These are phyloP conservation scores for Theristicus caerulescens DNA, from an alignment of 2,113 vertebrate genomes.

Conservation along the genomic window DNA sequence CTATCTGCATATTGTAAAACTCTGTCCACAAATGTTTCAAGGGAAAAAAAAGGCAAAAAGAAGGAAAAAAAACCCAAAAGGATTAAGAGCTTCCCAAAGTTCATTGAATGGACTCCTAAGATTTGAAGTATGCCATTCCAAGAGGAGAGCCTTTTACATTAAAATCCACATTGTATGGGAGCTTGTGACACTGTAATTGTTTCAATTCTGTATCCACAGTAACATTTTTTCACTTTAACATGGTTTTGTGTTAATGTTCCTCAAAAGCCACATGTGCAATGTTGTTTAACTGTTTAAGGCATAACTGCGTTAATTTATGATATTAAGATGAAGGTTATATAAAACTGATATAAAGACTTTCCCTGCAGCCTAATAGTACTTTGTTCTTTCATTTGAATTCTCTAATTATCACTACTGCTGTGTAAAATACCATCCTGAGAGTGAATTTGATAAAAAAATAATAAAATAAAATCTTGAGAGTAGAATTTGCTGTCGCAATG, in stretches of 20 bases:
- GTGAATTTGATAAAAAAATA: neutral
- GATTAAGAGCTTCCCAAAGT: neutral
- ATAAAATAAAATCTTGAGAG: neutral
- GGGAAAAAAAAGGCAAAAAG: neutral
- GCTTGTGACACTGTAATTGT: neutral
- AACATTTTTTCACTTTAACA: neutral
- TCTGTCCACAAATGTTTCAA: slow-evolving; percentile 3
- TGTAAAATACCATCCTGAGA: neutral
- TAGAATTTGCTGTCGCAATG: neutral
- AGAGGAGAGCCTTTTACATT: neutral
- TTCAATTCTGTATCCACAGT: neutral
- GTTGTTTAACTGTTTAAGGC: neutral
- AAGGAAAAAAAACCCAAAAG: neutral
- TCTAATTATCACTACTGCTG: neutral
- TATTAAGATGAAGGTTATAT: neutral
- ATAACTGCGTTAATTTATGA: neutral
- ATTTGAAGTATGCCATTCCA: neutral
- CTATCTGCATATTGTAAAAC: neutral
- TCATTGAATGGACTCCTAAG: neutral
- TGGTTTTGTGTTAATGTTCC: neutral
- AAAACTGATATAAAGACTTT: neutral
- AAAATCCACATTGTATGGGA: neutral
- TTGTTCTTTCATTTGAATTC: neutral
- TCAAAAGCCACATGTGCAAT: neutral
- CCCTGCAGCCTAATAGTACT: neutral